Base-by-base conservation (phyloP, 2,113 vertebrate species). In the Gorsachius goisagi region DNA sequence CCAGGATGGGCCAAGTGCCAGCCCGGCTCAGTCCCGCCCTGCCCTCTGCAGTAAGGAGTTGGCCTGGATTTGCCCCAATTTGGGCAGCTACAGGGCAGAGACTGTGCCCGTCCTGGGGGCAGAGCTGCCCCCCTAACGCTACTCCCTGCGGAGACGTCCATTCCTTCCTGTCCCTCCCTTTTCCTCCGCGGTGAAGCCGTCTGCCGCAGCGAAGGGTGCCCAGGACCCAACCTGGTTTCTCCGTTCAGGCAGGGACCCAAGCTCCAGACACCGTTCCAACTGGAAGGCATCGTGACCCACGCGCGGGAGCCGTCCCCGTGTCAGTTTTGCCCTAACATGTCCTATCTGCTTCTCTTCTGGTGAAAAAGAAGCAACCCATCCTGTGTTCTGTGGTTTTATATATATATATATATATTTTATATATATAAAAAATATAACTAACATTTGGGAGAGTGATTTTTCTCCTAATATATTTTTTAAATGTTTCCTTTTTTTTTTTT, bases 391-490 rank as follows among this genome's bases (percentile, higher is more conserved):
- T 75, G 67, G 56, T 86, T 87, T 30, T 95, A 24, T 96, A 91
- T 88, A 92, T 75, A 88, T 93, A n/a, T 39, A 78, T 30, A 41
- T 41, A 41, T 41, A 41, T 59, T n/a, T 47, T 47, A 47, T 74
- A 37, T 60, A 79, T 95, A 91, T 91, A 85, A 93, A 11, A 95
- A 72, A 88, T 83, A 53, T 44, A 85, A 75, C 91, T 94, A 88
- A 89, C 79, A 35, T 39, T 44, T 39, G 30, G 32, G 52, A 58
- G 49, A 83, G 50, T 90, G 85, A 86, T 87, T 81, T 89, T 93
- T 88, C 77, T 95, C 83, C 66, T 91, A 59, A 56, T 96, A 52
- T 76, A 41, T 96, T 95, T 90, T 93, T 85, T 24, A 66, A 82
- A 32, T 35, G 14, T 52, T 62, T 77, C 12, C 64, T 74, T 94